Evolutionary conservation across 1,140 invertebrate species (phyloP), one percentile per base, ranked within the genome.

Genomic region (Penaeus chinensis): DNA sequence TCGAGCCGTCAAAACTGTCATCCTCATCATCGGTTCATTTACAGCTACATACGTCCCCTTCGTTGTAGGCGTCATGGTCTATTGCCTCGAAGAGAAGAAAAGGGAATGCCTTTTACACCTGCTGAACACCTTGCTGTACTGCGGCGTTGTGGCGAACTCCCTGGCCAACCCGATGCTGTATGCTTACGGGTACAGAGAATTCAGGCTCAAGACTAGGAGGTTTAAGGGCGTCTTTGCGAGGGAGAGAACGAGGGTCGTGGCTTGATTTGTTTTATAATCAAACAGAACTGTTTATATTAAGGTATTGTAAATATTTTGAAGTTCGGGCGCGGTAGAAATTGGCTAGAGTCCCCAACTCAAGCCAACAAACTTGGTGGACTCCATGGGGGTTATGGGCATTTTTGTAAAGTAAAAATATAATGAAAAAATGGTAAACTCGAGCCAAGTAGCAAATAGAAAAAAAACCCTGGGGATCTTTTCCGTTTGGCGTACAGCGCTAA

Each of bases 171-270:
- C 88, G 11, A 61, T 89, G 8, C 78, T 89, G 11, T 89, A 89
- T 62, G 88, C 88, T 3, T 89, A 89, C 54, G 88, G 88, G 1
- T 89, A 89, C 42, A 81, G 84, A 0, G 83, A 89, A 65, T 89
- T 89, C 42, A 63, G 88, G 16, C 20, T 89, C 60, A 84, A 71
- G 19, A 65, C 84, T 0, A 74, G 82, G 69, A 89, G 66, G 20
- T 89, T 89, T 42, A 89, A 89, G 27, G 83, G 88, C 3, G 63
- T 89, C 22, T 89, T 89, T 54, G 83, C 88, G 19, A 85, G 71
- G 22, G 65, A 89, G 60, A 82, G 42, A 62, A 37, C 37, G 54
- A 54, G 54, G 54, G 54, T 54, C 10, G 54, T 54, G 54, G 1
- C 54, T 54, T 54, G 54, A 54, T 27, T 37, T 2, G 18, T 11